phyloP scores from a whole-genome alignment of 2,113 vertebrate genomes.

The Lucifuga dentata region DNA sequence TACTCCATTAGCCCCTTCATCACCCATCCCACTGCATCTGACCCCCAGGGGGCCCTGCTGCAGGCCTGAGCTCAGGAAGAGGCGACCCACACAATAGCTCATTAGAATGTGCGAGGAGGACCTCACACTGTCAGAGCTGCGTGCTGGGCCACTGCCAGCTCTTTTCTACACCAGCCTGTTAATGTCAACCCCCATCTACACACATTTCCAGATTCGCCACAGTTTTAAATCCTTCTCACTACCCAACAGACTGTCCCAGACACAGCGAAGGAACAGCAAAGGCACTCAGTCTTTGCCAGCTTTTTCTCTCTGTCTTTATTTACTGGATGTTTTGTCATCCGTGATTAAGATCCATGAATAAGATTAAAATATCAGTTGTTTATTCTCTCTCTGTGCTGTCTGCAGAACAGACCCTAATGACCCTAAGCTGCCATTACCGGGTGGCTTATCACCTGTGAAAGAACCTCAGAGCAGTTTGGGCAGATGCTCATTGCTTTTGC shows the following conservation, averaged over 20 bases:
- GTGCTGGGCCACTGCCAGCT: slow-evolving; percentile 59
- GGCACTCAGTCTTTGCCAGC: slow-evolving; percentile 39
- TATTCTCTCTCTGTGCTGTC: slow-evolving; percentile 58
- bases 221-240: slow-evolving; percentile 57
- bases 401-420: slow-evolving; percentile 71
- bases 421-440: slow-evolving; percentile 58
- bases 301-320: slow-evolving; percentile 27
- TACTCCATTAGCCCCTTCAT: slow-evolving; percentile 1
- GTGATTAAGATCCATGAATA: slow-evolving; percentile 75
- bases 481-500: slow-evolving; percentile 54
- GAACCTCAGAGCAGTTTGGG: slow-evolving; percentile 55
- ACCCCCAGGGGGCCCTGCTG: slow-evolving; percentile 47
- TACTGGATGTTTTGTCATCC: slow-evolving; percentile 66
- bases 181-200: slow-evolving; percentile 58
- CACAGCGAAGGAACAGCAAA: slow-evolving; percentile 41
- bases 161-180: slow-evolving; percentile 65
- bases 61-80: slow-evolving; percentile 41
- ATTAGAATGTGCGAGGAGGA: slow-evolving; percentile 72
- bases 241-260: slow-evolving; percentile 53
- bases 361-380: slow-evolving; percentile 64
- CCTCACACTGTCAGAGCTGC: slow-evolving; percentile 61
- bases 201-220: slow-evolving; percentile 65
- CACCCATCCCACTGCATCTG: slow-evolving; percentile 9
- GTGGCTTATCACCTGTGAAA: slow-evolving; percentile 64
- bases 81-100: slow-evolving; percentile 55